Evolutionary conservation across 2,797 vertebrate species (phyloP).

Genomic region (Clarias fuscus): DNA sequence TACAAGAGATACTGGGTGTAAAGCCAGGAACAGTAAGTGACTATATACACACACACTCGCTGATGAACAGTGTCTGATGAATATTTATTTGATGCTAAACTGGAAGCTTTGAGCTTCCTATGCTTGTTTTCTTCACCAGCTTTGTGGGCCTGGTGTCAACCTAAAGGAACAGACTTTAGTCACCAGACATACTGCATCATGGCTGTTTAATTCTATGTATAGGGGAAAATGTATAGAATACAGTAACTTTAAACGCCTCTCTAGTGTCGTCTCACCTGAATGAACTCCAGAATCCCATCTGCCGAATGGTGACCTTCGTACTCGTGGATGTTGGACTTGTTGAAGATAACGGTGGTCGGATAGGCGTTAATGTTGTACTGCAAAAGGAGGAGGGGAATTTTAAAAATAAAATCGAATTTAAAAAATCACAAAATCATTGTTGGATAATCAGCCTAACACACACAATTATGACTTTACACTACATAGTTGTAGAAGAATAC

Average conservation of each 20-base stretch:
- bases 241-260: background rate
- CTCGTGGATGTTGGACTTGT: constrained; percentile 88
- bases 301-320: constrained; percentile 96
- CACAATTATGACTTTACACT: background rate
- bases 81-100: background rate
- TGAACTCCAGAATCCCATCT: constrained; percentile 92
- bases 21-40: background rate
- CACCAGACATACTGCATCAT: background rate
- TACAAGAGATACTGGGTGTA: background rate
- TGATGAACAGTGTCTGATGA: background rate
- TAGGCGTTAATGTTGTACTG: constrained; percentile 96
- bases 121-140: background rate
- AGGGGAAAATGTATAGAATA: background rate
- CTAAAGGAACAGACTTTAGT: background rate
- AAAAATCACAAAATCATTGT: background rate
- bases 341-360: constrained; percentile 94
- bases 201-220: too few species aligned
- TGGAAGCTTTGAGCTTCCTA: background rate
- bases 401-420: too few species aligned
- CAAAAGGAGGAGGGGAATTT: constrained; percentile 31
- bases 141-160: background rate
- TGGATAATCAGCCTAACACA: background rate
- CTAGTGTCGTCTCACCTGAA: constrained; percentile 78
- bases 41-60: background rate
- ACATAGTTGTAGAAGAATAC: background rate